These are phyloP conservation scores for Automeris io DNA, from an alignment of 2,888 invertebrate species.

Conservation along the genomic window DNA sequence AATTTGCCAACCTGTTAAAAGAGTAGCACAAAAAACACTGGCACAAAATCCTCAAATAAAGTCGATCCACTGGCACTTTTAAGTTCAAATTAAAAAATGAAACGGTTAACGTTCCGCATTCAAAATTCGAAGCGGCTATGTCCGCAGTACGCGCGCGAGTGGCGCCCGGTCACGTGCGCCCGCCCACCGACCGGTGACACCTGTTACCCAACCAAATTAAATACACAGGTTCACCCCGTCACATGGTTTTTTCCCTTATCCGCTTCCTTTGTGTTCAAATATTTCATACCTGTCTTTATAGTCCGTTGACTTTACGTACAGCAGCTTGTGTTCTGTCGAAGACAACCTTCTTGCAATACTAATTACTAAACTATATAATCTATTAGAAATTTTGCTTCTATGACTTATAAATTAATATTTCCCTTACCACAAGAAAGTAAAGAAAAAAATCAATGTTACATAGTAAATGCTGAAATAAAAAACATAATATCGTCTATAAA, in stretches of 20 bases:
- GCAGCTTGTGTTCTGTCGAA: too few species aligned
- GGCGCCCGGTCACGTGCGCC: slow-evolving; percentile 61
- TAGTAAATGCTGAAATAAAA: too few species aligned
- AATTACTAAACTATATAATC: too few species aligned
- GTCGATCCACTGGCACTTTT: slow-evolving; percentile 60
- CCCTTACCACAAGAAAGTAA: too few species aligned
- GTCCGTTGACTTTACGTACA: too few species aligned
- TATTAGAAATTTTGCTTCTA: too few species aligned
- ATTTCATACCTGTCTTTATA: not conserved
- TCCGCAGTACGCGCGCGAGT: slow-evolving; percentile 71
- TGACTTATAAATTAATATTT: too few species aligned
- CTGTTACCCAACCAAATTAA: slow-evolving; percentile 53
- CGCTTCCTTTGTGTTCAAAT: slow-evolving; percentile 27
- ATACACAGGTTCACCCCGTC: slow-evolving; percentile 30
- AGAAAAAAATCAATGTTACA: too few species aligned
- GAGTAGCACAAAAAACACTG: slow-evolving; percentile 39
- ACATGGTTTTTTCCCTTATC: slow-evolving; percentile 37
- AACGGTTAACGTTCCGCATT: slow-evolving; percentile 51
- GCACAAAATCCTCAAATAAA: slow-evolving; percentile 65
- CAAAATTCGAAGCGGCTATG: slow-evolving; percentile 56
- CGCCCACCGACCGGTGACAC: slow-evolving; percentile 40
- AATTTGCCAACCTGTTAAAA: slow-evolving; percentile 38
- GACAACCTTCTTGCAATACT: too few species aligned
- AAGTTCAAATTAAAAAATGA: slow-evolving; percentile 38
- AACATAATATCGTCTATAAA: too few species aligned